phyloP scores from a whole-genome alignment of 2,797 vertebrate genomes.

The Danio tinwini region DNA sequence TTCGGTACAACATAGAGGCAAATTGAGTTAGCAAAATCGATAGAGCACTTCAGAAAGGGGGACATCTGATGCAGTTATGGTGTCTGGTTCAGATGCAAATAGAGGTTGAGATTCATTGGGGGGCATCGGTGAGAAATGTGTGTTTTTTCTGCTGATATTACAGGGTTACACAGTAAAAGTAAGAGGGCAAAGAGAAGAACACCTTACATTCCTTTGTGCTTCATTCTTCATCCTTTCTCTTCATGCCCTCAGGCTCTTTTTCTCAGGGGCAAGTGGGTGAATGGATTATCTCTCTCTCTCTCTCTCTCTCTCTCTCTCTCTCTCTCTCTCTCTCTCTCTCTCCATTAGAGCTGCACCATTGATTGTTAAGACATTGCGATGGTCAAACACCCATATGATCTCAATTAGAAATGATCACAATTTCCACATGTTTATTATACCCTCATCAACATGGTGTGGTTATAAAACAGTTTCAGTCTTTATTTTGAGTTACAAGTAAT shows the following conservation, averaged over 20 bases:
- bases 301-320: slow-evolving; percentile 25
- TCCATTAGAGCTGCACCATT: neutral
- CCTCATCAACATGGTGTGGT: too few species aligned
- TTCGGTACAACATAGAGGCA: slow-evolving; percentile 39
- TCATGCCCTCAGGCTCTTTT: slow-evolving; percentile 37
- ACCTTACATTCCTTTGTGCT: slow-evolving; percentile 35
- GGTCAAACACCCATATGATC: too few species aligned
- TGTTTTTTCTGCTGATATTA: slow-evolving; percentile 26
- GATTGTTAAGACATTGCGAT: too few species aligned
- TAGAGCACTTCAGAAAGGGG: slow-evolving; percentile 43
- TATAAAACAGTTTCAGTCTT: too few species aligned
- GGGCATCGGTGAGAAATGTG: slow-evolving; percentile 24
- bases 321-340: slow-evolving; percentile 30
- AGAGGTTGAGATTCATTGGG: slow-evolving; percentile 38
- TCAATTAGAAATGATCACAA: too few species aligned
- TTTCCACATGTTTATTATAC: too few species aligned
- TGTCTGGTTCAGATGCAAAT: slow-evolving; percentile 57
- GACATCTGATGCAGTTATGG: slow-evolving; percentile 53
- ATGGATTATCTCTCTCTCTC: slow-evolving; percentile 36
- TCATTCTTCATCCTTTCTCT: slow-evolving; percentile 19
- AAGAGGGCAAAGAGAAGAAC: slow-evolving; percentile 18
- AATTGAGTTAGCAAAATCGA: slow-evolving; percentile 56
- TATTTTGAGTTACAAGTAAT: too few species aligned
- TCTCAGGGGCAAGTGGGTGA: slow-evolving; percentile 22
- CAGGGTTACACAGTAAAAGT: slow-evolving; percentile 33